Base-by-base conservation (phyloP, 2,797 vertebrate genomes). In the Luscinia megarhynchos region DNA sequence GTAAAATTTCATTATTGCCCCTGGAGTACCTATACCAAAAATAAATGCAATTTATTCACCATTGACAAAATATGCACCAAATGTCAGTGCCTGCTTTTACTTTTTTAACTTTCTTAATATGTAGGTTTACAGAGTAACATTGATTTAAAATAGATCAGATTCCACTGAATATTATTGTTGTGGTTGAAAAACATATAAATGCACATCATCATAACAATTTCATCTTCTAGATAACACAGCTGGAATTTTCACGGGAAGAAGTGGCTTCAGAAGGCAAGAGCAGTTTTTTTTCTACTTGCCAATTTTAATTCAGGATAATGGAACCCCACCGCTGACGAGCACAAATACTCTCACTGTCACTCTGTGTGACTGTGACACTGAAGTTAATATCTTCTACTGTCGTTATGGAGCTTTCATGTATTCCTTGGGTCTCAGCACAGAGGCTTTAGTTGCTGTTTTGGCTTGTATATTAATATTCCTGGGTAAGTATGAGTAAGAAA, bases 191-290 rank as follows among this genome's bases (percentile, higher is more conserved):
- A 9, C 21, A 12, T 9, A 61, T 41, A 54, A 76, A 22, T 45
- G 4, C 6, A 0, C 41, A 61, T 84, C 8, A 83, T 24, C 13
- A 48, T 38, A 19, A 78, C n/a, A 29, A 82, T 90, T 95, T 94
- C 87, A 17, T 93, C 40, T 95, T 96, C 86, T 90, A 99, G 99
- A 99, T 98, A 99, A 99, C 84, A 99, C 99, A n/a, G 99, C 99
- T 32, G 96, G 98, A 69, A 98, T 99, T 88, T 96, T 99, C 92
- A 98, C 98, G 12, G 98, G 97, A 57, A 98, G 98, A 97, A 98
- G 97, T 70, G 98, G 98, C 12, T 99, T 99, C 77, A 98, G 95
- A 40, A 98, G 97, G 53, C 95, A 97, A 88, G 98, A 99, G 32
- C 98, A 98, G 26, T 95, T 97, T 63, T 96, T 96, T 68, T 99